Base-by-base conservation (phyloP, 2,113 vertebrate species). In the Acanthisitta chloris region DNA sequence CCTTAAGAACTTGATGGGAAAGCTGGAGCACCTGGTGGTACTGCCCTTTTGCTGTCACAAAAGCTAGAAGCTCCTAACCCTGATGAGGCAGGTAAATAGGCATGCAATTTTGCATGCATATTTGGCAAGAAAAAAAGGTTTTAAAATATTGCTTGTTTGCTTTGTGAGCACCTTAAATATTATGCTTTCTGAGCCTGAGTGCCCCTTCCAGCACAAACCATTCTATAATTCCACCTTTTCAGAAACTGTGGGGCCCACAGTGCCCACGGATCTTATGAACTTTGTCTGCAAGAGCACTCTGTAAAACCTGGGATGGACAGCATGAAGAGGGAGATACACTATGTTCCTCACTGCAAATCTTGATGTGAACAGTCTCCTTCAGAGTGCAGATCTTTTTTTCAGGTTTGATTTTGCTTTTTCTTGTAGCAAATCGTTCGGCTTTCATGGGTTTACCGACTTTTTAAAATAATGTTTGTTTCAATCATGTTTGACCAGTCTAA, bases 11-110 rank as follows among this genome's bases (percentile, higher is more conserved):
- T 97, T 54, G 18, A 65, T 20, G 77, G 78, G 33, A 96, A 69
- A 81, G 72, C 96, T 36, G 97, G 97, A 93, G 94, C 76, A 9
- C 94, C 97, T 10, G 92, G 95, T 81, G 97, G 95, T 28, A 28
- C 54, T 43, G 59, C 51, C 9, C 97, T 98, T 65, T 97, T 98
- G 81, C 91, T 97, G 18, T 78, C 92, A 57, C 61, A 95, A 54
- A 96, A 97, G 12, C 81, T 95, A 29, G 84, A 96, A 81, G 87
- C 11, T 79, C 29, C 34, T 43, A 42, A 38, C 4, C 15, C 12
- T 33, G 9, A 14, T 29, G 29, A 82, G 18, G 34, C 1, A 59
- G 46, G 34, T 10, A 36, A 48, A 72, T 17, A 86, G 29, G 29
- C 19, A 11, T 42, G 12, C 6, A 36, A 31, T 54, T 80, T 76